Evolutionary conservation across 1,140 invertebrate species (phyloP).

Genomic region (Lethocerus indicus): DNA sequence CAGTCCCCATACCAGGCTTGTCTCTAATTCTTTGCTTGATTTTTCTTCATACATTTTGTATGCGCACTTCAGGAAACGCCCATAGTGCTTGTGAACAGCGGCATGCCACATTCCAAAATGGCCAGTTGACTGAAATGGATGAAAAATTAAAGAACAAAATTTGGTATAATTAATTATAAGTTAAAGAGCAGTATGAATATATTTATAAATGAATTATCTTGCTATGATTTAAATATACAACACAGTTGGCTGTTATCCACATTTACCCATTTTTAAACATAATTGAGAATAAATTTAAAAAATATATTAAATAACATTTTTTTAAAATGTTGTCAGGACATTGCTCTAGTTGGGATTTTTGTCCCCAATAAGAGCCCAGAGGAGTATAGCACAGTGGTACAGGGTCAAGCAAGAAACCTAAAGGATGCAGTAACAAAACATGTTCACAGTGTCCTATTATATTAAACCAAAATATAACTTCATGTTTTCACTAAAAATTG

Average conservation of each 20-base stretch:
- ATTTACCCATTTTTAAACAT: too few relatives aligned
- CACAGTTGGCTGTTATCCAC: too few relatives aligned
- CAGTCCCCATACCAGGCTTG: constrained; percentile 21
- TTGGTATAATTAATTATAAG: not conserved
- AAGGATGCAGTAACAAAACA: not conserved
- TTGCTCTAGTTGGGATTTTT: not conserved
- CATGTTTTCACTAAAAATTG: not conserved
- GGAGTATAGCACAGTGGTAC: not conserved
- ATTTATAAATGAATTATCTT: not conserved
- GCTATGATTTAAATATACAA: too few relatives aligned
- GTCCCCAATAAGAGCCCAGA: not conserved
- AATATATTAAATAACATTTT: too few relatives aligned
- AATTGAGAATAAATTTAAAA: too few relatives aligned
- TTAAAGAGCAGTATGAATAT: not conserved
- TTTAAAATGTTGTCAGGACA: too few relatives aligned
- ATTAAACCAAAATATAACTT: not conserved
- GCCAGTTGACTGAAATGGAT: constrained; percentile 13
- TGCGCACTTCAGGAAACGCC: constrained; percentile 58
- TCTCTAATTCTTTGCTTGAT: constrained; percentile 49
- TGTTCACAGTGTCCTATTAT: not conserved
- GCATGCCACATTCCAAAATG: constrained; percentile 64
- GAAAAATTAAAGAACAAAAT: not conserved
- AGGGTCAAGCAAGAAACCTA: not conserved
- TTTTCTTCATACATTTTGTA: constrained; percentile 65
- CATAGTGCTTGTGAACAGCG: constrained; percentile 55